phyloP scores from a whole-genome alignment of 2,888 invertebrate genomes.

The Drosophila prolongata region DNA sequence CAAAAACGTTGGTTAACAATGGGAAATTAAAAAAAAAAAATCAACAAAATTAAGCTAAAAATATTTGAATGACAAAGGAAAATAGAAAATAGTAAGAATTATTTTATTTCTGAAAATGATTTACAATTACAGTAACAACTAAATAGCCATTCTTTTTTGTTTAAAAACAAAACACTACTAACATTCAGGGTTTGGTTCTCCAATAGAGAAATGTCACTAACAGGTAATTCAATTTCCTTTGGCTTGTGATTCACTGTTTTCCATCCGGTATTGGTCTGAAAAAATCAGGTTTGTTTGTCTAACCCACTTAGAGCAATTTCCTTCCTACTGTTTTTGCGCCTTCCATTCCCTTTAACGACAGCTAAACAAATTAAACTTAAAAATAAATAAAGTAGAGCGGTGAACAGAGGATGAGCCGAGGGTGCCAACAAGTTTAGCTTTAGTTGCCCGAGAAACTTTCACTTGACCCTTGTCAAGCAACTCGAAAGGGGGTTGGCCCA shows the following conservation, averaged over 20 bases:
- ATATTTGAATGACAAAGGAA: no score
- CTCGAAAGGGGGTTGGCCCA: conserved; percentile 1
- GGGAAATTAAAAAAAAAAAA: no score
- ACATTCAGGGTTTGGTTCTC: no score
- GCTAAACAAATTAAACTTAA: conserved; percentile 70
- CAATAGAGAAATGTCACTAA: neutral
- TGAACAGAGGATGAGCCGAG: conserved; percentile 6
- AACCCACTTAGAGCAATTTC: conserved; percentile 64
- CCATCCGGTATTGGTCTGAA: conserved; percentile 14
- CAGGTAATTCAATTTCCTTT: conserved; percentile 13
- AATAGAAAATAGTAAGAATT: no score
- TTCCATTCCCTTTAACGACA: conserved; percentile 20
- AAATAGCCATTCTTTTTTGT: neutral
- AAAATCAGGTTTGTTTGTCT: conserved; percentile 47
- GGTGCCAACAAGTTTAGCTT: conserved; percentile 51
- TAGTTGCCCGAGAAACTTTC: conserved; percentile 71
- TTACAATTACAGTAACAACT: no score
- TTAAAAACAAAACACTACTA: neutral
- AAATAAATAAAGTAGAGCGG: conserved; percentile 59
- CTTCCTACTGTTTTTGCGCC: conserved; percentile 19
- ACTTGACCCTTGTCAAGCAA: conserved; percentile 70
- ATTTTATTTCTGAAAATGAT: no score
- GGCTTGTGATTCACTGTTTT: conserved; percentile 26
- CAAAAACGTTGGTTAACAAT: no score
- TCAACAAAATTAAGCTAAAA: no score